These are phyloP conservation scores for Dolomedes plantarius DNA, from an alignment of 2,888 invertebrate genomes.

Conservation along the genomic window DNA sequence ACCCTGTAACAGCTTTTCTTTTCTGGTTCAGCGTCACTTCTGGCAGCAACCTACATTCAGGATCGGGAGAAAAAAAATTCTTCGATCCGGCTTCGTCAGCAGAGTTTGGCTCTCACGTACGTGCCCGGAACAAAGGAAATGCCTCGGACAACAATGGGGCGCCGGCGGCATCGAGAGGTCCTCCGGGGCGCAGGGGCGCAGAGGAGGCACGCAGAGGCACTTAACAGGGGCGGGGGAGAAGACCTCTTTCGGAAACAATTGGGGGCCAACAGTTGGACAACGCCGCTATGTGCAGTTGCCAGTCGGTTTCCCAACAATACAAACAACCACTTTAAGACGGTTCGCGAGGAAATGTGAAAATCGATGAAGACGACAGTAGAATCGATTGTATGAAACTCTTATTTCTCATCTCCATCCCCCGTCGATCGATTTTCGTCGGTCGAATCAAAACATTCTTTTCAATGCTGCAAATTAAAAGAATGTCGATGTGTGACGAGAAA, in stretches of 20 bases:
- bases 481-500: too few relatives aligned
- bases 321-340: slow-evolving; percentile 56
- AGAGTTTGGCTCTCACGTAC: slow-evolving; percentile 20
- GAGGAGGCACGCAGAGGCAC: slow-evolving; percentile 50
- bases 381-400: slow-evolving; percentile 4
- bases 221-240: slow-evolving; percentile 5
- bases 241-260: slow-evolving; percentile 60
- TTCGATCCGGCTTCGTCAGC: slow-evolving; percentile 45
- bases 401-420: not conserved
- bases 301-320: slow-evolving; percentile 35
- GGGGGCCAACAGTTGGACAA: slow-evolving; percentile 58
- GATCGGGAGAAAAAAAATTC: slow-evolving; percentile 9
- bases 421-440: not conserved
- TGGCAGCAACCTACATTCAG: not conserved
- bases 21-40: slow-evolving; percentile 26
- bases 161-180: slow-evolving; percentile 32
- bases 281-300: slow-evolving; percentile 15
- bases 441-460: not conserved
- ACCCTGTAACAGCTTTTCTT: slow-evolving; percentile 31
- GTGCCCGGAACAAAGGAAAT: slow-evolving; percentile 50
- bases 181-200: slow-evolving; percentile 28
- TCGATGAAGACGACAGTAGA: slow-evolving; percentile 37
- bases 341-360: slow-evolving; percentile 27
- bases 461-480: too few relatives aligned
- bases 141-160: slow-evolving; percentile 48